Conservation (phyloP, 2,113 vertebrate species). For the Myodes glareolus region DNA sequence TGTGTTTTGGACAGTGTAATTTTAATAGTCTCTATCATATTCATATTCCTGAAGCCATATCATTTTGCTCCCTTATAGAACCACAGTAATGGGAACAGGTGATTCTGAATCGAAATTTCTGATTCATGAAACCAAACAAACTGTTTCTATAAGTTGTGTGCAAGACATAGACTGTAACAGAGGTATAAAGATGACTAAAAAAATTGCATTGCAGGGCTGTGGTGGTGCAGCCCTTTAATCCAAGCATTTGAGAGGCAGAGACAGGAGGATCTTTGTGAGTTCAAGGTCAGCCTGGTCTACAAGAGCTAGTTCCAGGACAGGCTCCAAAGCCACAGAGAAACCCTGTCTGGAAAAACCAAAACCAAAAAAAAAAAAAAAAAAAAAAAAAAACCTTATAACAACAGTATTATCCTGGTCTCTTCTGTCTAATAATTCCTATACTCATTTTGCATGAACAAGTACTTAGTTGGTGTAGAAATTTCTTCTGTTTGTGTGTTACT, state of each 20-base stretch:
- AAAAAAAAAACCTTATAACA: too few relatives aligned
- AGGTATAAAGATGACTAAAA: neutral
- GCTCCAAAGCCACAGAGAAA: too few relatives aligned
- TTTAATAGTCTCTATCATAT: neutral
- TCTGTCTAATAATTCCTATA: neutral
- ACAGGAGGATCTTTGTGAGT: too few relatives aligned
- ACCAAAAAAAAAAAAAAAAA: too few relatives aligned
- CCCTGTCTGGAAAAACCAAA: too few relatives aligned
- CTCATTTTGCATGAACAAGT: neutral
- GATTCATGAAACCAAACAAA: neutral
- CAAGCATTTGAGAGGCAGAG: too few relatives aligned
- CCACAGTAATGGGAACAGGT: neutral
- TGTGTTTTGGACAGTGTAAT: neutral
- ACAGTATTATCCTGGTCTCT: neutral
- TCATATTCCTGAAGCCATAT: neutral
- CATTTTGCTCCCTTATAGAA: fast-evolving
- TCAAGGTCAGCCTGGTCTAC: too few relatives aligned
- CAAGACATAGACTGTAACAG: neutral
- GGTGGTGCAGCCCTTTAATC: too few relatives aligned
- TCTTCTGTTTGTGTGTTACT: too few relatives aligned
- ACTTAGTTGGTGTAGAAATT: neutral
- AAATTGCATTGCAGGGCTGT: neutral
- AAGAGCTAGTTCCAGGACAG: too few relatives aligned
- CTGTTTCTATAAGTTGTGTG: neutral
- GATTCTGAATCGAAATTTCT: neutral